Evolutionary conservation across 2,113 vertebrate species (phyloP), one percentile per base, ranked within the genome.

Genomic region (Bostrychus sinensis): DNA sequence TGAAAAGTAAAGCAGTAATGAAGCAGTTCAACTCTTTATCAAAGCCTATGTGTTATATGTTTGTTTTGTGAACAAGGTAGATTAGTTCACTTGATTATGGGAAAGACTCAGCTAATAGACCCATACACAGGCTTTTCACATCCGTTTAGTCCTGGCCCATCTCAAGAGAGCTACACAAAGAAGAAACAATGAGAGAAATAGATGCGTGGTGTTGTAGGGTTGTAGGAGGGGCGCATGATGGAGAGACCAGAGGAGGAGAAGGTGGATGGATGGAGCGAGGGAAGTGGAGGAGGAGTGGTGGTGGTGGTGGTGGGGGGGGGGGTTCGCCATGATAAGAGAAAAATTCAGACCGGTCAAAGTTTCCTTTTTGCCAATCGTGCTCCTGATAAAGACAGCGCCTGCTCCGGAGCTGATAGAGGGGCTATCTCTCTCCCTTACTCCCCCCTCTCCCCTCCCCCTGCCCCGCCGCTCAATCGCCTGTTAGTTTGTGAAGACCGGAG

Each of bases 301-400:
- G 66, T 37, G 46, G 66, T 58, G 41, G 51, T 58, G 42, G 53
- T 62, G 63, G 46, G 50, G 62, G 61, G 54, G 76, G 56, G 82
- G 53, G 79, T n/a, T 32, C 7, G 10, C 32, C 26, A 55, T 28
- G 53, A 55, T 55, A 55, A 55, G 53, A 55, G 53, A 55, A 55
- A 94, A 95, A 94, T 93, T 94, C 91, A 92, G 93, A 94, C 92
- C 94, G 86, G 93, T 93, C 92, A 91, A 92, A 95, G 91, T 93
- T 93, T 90, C 92, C 93, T 91, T 91, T 91, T 93, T 93, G 53
- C 53, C 53, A 55, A 92, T 93, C 92, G 80, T 90, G 53, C 53
- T 55, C 53, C 53, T 55, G 53, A 55, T 55, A 76, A 79, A 88
- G 72, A 82, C 79, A 81, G 77, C 72, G 74, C 43, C 53, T 66